Percentiles rank a stretch among this genome's conserved stretches.
Conservation (phyloP, 2,797 vertebrate genomes). For the Argya squamiceps region DNA sequence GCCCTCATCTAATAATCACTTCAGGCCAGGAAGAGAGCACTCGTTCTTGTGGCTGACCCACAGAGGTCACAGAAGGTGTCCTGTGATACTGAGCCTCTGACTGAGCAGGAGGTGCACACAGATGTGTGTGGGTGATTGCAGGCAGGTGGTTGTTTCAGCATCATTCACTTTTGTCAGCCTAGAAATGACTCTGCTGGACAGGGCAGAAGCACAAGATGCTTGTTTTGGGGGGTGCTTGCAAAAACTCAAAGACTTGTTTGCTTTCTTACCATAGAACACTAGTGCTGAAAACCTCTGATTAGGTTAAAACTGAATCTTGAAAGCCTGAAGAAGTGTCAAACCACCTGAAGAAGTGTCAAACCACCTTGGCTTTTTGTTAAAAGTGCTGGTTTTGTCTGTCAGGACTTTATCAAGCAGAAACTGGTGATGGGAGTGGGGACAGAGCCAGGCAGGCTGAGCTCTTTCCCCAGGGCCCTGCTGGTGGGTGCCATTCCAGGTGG, state of each 20-base stretch:
- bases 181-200: fast-evolving
- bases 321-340: not conserved
- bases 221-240: not conserved
- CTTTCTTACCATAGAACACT: not conserved
- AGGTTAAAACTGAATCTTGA: not conserved
- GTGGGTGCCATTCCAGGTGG: no score
- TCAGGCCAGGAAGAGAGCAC: not conserved
- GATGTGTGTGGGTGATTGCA: not conserved
- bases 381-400: not conserved
- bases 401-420: not conserved
- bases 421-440: not conserved
- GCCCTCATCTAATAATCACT: not conserved
- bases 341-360: not conserved
- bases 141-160: not conserved
- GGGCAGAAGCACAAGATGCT: fast-evolving
- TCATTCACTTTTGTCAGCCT: not conserved
- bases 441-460: not conserved
- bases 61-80: not conserved
- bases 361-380: not conserved
- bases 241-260: not conserved
- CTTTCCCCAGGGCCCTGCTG: fast-evolving
- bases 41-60: not conserved
- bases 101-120: not conserved
- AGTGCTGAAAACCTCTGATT: not conserved
- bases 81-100: not conserved